These are phyloP conservation scores for Cloeon dipterum DNA, from an alignment of 2,888 invertebrate genomes.

Conservation along the genomic window DNA sequence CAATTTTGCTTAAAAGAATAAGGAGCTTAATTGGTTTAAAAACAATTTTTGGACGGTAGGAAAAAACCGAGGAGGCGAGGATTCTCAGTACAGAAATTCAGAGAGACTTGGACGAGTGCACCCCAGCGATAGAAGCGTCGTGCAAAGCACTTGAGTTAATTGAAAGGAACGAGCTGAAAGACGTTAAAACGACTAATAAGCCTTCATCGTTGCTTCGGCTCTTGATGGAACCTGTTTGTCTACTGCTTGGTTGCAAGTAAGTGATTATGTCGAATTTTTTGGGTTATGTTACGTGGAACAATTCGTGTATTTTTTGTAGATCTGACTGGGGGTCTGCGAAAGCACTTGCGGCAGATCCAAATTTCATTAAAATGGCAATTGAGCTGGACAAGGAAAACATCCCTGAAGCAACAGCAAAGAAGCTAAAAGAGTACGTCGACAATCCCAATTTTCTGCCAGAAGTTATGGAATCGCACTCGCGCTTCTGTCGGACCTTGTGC, in stretches of 20 bases:
- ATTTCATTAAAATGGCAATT: constrained; percentile 57
- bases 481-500: constrained; percentile 77
- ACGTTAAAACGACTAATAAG: constrained; percentile 68
- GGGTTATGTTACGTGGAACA: background rate
- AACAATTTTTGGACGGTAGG: too few relatives aligned
- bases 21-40: too few relatives aligned
- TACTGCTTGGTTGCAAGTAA: constrained; percentile 60
- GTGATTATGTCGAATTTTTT: constrained; percentile 11
- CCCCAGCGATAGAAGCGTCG: constrained; percentile 69
- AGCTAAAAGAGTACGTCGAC: constrained; percentile 57
- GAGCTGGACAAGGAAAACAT: constrained; percentile 78
- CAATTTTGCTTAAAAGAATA: too few relatives aligned
- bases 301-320: background rate
- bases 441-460: constrained; percentile 73
- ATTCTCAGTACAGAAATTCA: constrained; percentile 70
- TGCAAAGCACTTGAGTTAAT: constrained; percentile 61
- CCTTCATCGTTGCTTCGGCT: constrained; percentile 69
- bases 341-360: constrained; percentile 51
- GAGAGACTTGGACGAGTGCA: constrained; percentile 56
- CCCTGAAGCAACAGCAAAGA: constrained; percentile 45
- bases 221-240: constrained; percentile 81
- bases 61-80: constrained; percentile 65
- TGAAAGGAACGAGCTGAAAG: constrained; percentile 78
- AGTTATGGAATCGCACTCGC: constrained; percentile 58
- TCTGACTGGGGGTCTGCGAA: constrained; percentile 67